phyloP scores from a whole-genome alignment of 2,113 vertebrate species.

The Psittacula cyanocephala region DNA sequence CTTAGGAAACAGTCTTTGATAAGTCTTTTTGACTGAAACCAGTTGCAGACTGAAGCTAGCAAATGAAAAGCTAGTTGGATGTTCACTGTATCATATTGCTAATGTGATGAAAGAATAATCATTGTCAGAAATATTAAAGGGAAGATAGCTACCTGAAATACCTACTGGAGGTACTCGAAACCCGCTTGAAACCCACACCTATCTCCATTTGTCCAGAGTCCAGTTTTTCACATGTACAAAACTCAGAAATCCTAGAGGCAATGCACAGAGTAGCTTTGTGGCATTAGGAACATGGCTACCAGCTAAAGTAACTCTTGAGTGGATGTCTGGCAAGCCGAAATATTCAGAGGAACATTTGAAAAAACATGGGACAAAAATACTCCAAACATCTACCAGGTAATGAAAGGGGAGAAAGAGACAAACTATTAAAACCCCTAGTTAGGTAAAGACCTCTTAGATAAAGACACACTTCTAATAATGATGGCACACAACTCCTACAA shows the following conservation, averaged over 20 bases:
- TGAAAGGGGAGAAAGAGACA: not conserved
- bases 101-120: not conserved
- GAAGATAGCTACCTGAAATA: not conserved
- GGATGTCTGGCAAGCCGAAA: not conserved
- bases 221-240: not conserved
- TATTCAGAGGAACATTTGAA: not conserved
- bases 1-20: not conserved
- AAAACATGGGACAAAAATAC: not conserved
- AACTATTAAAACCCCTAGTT: not conserved
- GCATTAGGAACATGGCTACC: not conserved
- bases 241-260: not conserved
- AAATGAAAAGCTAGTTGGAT: not conserved
- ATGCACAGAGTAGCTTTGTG: not conserved
- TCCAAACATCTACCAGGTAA: not conserved
- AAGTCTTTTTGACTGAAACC: not conserved
- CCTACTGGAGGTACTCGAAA: not conserved
- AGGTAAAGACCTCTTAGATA: not conserved
- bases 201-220: not conserved
- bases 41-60: not conserved
- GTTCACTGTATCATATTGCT: not conserved
- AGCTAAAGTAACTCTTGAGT: not conserved
- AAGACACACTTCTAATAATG: not conserved
- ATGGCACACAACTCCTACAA: not conserved
- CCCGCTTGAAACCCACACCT: not conserved
- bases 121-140: not conserved